Percentiles rank a stretch among this genome's conserved stretches.
phyloP scores from a whole-genome alignment of 1,140 invertebrate species.

The Gryllus bimaculatus region DNA sequence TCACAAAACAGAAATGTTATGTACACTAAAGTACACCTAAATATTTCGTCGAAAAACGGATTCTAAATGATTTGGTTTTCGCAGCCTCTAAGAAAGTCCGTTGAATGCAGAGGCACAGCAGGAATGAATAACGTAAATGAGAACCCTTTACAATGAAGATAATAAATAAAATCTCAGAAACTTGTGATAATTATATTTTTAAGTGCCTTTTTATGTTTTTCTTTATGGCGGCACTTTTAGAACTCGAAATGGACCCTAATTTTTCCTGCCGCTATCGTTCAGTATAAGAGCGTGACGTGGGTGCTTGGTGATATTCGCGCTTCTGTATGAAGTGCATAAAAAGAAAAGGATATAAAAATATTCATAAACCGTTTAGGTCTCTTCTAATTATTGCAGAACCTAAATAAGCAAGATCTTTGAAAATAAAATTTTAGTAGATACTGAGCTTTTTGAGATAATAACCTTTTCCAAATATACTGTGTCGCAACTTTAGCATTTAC shows the following conservation, averaged over 20 bases:
- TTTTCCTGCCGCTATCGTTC: background rate
- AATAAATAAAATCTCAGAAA: no score
- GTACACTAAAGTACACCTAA: no score
- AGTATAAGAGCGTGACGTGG: background rate
- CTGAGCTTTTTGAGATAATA: background rate
- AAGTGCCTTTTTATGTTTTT: no score
- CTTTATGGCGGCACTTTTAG: background rate
- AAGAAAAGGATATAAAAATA: background rate
- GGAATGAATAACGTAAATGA: no score
- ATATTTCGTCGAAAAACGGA: no score
- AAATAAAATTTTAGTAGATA: slow-evolving; percentile 2
- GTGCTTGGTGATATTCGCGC: background rate
- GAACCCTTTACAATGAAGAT: no score
- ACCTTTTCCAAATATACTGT: slow-evolving; percentile 1
- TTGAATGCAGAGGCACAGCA: no score
- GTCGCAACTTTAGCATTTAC: background rate
- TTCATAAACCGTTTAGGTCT: background rate
- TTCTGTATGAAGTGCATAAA: background rate
- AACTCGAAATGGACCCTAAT: background rate
- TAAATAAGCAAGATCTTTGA: background rate
- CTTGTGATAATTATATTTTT: no score
- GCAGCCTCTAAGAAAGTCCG: no score
- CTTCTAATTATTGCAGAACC: background rate
- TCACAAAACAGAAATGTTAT: no score
- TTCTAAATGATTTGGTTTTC: no score